phyloP scores from a whole-genome alignment of 1,140 invertebrate species.

The Meloidogyne floridensis region DNA sequence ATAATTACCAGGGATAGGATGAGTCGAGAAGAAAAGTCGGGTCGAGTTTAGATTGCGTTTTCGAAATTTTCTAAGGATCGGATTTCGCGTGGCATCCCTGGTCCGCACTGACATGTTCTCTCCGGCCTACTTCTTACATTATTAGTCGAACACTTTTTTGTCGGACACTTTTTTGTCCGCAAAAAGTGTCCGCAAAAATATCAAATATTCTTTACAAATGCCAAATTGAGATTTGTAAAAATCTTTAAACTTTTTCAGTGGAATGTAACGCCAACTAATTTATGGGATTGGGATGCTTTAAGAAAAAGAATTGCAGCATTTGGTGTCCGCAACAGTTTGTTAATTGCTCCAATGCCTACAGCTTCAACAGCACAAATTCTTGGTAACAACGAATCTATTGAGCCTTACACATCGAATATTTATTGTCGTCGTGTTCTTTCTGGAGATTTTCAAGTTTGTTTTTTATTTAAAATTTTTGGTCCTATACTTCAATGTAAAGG shows the following conservation, averaged over 20 bases:
- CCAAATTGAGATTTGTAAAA: neutral
- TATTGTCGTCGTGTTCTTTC: constrained; percentile 90
- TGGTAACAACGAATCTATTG: constrained; percentile 97
- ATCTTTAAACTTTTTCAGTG: constrained; percentile 31
- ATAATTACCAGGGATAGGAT: too few species aligned
- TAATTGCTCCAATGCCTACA: constrained; percentile 97
- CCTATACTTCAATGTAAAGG: too few species aligned
- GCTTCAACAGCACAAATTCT: constrained; percentile 98
- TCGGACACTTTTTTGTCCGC: too few species aligned
- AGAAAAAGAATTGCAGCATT: constrained; percentile 84
- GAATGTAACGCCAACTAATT: constrained; percentile 79
- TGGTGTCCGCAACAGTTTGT: constrained; percentile 89
- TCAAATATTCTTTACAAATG: too few species aligned
- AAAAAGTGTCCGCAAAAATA: too few species aligned
- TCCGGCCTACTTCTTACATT: too few species aligned
- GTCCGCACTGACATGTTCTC: too few species aligned
- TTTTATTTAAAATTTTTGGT: constrained; percentile 12
- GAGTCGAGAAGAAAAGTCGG: too few species aligned
- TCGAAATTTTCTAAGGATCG: too few species aligned
- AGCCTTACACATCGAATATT: constrained; percentile 96
- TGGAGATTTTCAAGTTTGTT: constrained; percentile 77
- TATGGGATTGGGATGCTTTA: constrained; percentile 86
- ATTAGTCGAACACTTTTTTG: too few species aligned
- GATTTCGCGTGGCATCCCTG: too few species aligned
- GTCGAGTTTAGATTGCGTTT: too few species aligned